phyloP scores from a whole-genome alignment of 2,797 vertebrate species.

The Xiphorhynchus erythropygius region DNA sequence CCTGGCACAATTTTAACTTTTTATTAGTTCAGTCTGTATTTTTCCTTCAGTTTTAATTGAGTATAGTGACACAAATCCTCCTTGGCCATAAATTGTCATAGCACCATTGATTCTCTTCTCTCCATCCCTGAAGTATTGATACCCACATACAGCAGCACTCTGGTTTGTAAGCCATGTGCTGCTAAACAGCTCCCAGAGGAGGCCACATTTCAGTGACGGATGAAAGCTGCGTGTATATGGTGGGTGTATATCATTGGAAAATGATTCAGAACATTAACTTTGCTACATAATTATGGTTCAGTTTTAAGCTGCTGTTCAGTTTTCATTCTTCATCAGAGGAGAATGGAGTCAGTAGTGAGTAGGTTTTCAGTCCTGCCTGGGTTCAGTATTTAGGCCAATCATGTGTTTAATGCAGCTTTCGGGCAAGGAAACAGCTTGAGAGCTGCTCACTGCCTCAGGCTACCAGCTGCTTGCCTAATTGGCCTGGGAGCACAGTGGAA shows the following conservation, averaged over 20 bases:
- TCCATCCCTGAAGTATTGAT: background rate
- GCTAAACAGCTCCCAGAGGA: background rate
- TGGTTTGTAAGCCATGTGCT: background rate
- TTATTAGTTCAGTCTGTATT: background rate
- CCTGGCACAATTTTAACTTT: background rate
- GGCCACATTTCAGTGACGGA: background rate
- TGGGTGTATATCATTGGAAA: background rate
- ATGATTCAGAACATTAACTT: background rate
- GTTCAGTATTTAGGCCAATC: background rate
- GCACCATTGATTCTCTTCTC: background rate
- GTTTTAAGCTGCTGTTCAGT: background rate
- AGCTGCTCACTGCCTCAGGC: background rate
- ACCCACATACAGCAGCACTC: background rate
- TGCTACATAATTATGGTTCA: background rate
- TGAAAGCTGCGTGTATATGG: background rate
- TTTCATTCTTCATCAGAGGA: background rate
- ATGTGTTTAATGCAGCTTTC: background rate
- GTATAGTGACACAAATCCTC: background rate
- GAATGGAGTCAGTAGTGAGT: background rate
- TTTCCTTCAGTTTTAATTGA: background rate
- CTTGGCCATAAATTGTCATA: background rate
- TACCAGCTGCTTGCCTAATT: conserved; percentile 8
- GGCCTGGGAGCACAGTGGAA: background rate
- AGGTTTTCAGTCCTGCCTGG: background rate
- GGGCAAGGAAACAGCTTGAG: conserved; percentile 7